Base-by-base conservation (phyloP, 2,797 vertebrate genomes). In the Carcharodon carcharias region DNA sequence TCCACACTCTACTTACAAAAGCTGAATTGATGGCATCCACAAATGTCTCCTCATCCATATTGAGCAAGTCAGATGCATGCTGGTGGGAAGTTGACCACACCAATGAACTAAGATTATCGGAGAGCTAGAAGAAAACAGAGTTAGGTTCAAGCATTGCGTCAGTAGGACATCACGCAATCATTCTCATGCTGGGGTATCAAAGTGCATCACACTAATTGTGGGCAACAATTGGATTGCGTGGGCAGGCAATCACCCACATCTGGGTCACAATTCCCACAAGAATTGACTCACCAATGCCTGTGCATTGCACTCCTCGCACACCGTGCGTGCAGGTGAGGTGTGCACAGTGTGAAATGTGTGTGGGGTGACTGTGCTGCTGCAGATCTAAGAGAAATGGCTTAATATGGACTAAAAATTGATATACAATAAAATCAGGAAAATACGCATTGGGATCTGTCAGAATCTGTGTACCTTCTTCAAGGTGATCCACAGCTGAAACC, bases 61-160 rank as follows among this genome's bases (percentile, higher is more conserved):
- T 82, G 9, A 99, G 98, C 96, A 99, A 98, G 96, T 99, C 98
- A 0, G 98, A 97, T 0, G 99, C 99, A 0, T 98, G 98, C n/a
- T 97, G 97, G 96, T 99, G 99, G 97, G 98, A 98, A 4, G 99
- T 99, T 50, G 99, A 99, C 99, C 99, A 99, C 96, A 99, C 99
- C 97, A 99, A 97, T 94, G 99, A 99, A 97, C 99, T 99, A 96
- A 98, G 96, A 0, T 98, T 98, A 97, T 99, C 98, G 7, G 99
- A 99, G 77, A 99, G 98, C 99, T 99, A 97, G 96, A 96, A 97
- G 97, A 89, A 85, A 21, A 85, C 6, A 97, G 65, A 6, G 8
- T 96, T 80, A 63, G 45, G 77, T 91, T 96, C 93, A 96, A 95
- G 12, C 96, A 40, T 26, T 96, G 45, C 35, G 45, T 85, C 11